A percentile compares a stretch with the other conserved stretches of the same genome.
phyloP scores from a whole-genome alignment of 2,888 invertebrate species.

The Carabus problematicus region DNA sequence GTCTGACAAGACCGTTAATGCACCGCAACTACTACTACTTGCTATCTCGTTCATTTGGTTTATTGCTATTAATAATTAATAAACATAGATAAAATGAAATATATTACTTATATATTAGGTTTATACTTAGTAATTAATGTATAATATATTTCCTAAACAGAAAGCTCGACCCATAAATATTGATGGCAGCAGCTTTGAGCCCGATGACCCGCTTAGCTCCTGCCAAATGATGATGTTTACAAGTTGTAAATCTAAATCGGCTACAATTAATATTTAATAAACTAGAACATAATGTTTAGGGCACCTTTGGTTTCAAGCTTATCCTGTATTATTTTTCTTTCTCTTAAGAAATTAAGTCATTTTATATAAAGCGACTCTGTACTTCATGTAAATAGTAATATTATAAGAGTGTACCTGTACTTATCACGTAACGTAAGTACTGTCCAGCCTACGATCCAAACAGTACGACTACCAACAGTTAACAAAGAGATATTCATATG shows the following conservation, averaged over 20 bases:
- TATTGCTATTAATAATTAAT: constrained; percentile 56
- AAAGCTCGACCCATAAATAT: constrained; percentile 42
- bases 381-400: constrained; percentile 43
- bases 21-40: no score
- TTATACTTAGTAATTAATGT: constrained; percentile 48
- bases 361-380: constrained; percentile 43
- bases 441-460: constrained; percentile 53
- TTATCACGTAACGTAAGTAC: constrained; percentile 56
- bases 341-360: constrained; percentile 44
- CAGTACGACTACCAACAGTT: constrained; percentile 57
- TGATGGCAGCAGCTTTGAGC: constrained; percentile 7
- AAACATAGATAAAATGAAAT: constrained; percentile 50
- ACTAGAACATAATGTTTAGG: constrained; percentile 72
- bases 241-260: constrained; percentile 43
- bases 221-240: constrained; percentile 41
- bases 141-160: constrained; percentile 41
- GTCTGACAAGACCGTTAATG: no score
- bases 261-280: constrained; percentile 47
- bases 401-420: constrained; percentile 53
- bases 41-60: constrained; percentile 52
- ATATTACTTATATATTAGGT: constrained; percentile 46
- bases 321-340: constrained; percentile 56
- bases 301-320: constrained; percentile 89
- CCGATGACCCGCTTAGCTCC: background rate
- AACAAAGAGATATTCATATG: constrained; percentile 53